Percentiles rank a stretch among this genome's conserved stretches.
phyloP scores from a whole-genome alignment of 2,888 invertebrate species.

The Drosophila ezoana region DNA sequence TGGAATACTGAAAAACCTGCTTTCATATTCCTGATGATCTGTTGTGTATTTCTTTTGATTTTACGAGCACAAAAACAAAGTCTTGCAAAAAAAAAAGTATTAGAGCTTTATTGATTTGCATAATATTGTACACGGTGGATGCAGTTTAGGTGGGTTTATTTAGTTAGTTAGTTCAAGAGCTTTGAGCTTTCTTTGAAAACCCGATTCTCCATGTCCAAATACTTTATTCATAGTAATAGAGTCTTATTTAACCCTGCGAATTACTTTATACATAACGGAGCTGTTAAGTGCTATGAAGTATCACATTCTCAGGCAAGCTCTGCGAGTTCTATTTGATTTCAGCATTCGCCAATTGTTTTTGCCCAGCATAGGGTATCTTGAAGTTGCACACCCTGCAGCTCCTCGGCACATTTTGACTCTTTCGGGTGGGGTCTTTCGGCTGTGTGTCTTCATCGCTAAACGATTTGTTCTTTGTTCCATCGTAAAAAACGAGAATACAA shows the following conservation, averaged over 20 bases:
- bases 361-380: slow-evolving; percentile 23
- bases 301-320: no score
- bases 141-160: background rate
- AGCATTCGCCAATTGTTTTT: no score
- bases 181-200: background rate
- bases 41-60: slow-evolving; percentile 45
- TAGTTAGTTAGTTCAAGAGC: background rate
- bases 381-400: background rate
- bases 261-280: no score
- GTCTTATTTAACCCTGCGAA: no score
- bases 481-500: slow-evolving; percentile 65
- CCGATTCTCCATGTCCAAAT: no score
- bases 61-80: slow-evolving; percentile 60
- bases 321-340: no score
- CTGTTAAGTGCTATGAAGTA: no score
- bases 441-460: slow-evolving; percentile 56
- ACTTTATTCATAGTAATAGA: no score
- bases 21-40: slow-evolving; percentile 19
- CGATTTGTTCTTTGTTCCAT: slow-evolving; percentile 74
- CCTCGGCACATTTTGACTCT: background rate
- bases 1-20: slow-evolving; percentile 38
- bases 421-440: slow-evolving; percentile 21
- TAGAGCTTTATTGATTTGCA: slow-evolving; percentile 64
- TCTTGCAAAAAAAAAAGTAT: slow-evolving; percentile 44
- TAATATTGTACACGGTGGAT: slow-evolving; percentile 39